These are phyloP conservation scores for Pholis gunnellus DNA, from an alignment of 2,113 vertebrate genomes.

Conservation along the genomic window DNA sequence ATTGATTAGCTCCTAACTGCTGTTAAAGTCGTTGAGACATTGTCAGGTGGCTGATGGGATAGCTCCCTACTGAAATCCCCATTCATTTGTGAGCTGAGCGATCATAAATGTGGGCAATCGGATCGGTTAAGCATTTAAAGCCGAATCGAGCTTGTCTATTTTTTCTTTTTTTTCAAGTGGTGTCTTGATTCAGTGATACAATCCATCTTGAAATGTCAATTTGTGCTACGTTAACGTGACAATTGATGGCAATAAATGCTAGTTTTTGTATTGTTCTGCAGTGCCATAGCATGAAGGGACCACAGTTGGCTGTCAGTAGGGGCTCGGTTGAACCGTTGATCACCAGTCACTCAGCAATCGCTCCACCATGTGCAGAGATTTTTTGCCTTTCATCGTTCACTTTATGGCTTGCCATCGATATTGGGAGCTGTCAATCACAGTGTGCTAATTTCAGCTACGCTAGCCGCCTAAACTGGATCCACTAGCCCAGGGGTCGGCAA, in stretches of 20 bases:
- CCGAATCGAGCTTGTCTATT: constrained; percentile 18
- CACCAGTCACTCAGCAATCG: background rate
- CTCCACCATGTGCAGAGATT: background rate
- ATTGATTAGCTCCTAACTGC: constrained; percentile 67
- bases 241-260: constrained; percentile 24
- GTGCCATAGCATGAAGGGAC: background rate
- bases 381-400: background rate
- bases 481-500: too few relatives aligned
- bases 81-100: constrained; percentile 24
- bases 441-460: background rate
- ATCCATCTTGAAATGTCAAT: constrained; percentile 14
- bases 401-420: background rate
- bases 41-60: constrained; percentile 53
- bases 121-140: constrained; percentile 43
- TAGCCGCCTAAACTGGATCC: background rate
- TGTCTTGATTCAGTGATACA: constrained; percentile 2
- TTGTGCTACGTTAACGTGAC: background rate
- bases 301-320: background rate
- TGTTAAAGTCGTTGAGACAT: constrained; percentile 56
- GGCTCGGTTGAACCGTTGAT: constrained; percentile 6
- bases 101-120: constrained; percentile 27
- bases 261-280: constrained; percentile 1
- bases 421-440: background rate
- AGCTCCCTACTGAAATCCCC: constrained; percentile 32
- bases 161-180: background rate